These are phyloP conservation scores for Helicolenus hilgendorfi DNA, from an alignment of 2,797 vertebrate species.

Conservation along the genomic window DNA sequence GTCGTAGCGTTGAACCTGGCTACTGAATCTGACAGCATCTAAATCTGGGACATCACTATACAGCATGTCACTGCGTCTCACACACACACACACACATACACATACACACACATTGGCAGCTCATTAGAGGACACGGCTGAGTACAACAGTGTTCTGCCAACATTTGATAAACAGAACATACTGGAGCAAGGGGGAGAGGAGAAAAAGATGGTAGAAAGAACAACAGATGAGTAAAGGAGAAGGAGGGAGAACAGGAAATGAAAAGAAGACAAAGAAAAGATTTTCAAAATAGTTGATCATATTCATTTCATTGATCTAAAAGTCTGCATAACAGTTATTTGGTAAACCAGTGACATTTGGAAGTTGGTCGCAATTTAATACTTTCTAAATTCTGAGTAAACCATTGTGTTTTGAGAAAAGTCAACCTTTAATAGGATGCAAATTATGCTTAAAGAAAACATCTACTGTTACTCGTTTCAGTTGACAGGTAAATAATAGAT, in stretches of 20 bases:
- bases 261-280: not conserved
- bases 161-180: conserved; percentile 54
- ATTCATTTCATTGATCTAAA: not conserved
- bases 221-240: not conserved
- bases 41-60: conserved; percentile 74
- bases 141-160: conserved; percentile 69
- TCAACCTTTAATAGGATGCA: not conserved
- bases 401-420: not conserved
- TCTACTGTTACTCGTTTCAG: not conserved
- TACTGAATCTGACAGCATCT: conserved; percentile 51
- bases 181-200: not conserved
- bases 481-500: not conserved
- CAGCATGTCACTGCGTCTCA: conserved; percentile 41
- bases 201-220: not conserved
- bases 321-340: not conserved
- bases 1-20: conserved; percentile 29
- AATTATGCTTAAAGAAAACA: not conserved
- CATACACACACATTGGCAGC: conserved; percentile 50
- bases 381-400: not conserved
- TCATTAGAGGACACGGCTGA: conserved; percentile 72
- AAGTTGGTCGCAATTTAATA: not conserved
- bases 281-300: not conserved
- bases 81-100: conserved; percentile 13
- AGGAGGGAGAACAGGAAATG: not conserved
- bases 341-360: not conserved